Base-by-base conservation (phyloP, 2,888 invertebrate genomes). In the Lasioglossum vierecki region DNA sequence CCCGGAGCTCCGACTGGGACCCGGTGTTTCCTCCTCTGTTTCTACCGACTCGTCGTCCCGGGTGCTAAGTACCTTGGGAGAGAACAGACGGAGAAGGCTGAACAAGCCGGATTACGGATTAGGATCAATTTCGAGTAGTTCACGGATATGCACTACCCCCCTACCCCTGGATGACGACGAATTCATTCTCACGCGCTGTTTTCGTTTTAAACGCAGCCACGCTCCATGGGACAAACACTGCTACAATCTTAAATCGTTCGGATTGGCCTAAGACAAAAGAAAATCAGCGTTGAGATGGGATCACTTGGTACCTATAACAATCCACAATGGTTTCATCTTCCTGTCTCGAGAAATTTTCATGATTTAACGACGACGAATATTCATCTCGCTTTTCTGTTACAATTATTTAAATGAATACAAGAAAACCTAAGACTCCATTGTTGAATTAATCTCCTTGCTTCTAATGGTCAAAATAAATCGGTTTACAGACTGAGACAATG, bases 41-140 rank as follows among this genome's bases (percentile, higher is more conserved):
- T 76, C 81, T 44, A 80, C 77, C 82, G 84, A 88, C 89, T 73
- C 83, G 85, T 86, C 88, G 84, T 88, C 76, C 82, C 78, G 81
- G 84, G 79, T 82, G 90, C 84, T 90, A 93, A 93, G 93, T 91
- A 93, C 90, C 93, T 93, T 93, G 93, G 93, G 93, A 93, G 93
- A 92, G 90, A 83, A 88, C 94, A 94, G 94, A 93, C 93, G 93
- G 93, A 91, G 92, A 84, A 92, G 93, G 92, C 93, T 93, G 93
- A 94, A 94, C 93, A 93, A 92, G 91, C 90, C 88, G 94, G 94
- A 93, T 94, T 93, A 94, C 91, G 94, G 94, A 94, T 94, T 94
- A 94, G 92, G 94, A 94, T 94, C 94, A 94, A 94, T 94, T 94
- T 92, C 93, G 90, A 93, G 93, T 92, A 91, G 92, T 93, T 92